phyloP scores from a whole-genome alignment of 2,797 vertebrate species.

The Acanthurus lineatus region DNA sequence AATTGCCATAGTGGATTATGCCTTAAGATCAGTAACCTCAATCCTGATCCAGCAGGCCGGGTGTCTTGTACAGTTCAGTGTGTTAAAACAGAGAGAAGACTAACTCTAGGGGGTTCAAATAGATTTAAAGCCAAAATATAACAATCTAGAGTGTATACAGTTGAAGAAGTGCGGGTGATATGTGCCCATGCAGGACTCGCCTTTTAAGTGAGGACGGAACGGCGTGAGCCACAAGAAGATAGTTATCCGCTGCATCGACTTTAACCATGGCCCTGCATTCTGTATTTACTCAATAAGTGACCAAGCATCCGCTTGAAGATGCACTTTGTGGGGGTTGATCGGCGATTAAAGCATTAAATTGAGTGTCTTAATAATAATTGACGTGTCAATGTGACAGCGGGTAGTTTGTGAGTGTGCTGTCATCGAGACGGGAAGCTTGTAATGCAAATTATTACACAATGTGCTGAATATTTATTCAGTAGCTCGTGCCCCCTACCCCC shows the following conservation, averaged over 20 bases:
- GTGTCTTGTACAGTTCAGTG: slow-evolving; percentile 65
- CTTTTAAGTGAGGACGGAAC: slow-evolving; percentile 29
- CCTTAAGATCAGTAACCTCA: slow-evolving; percentile 82
- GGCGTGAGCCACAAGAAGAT: slow-evolving; percentile 1
- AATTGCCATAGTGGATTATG: slow-evolving; percentile 88
- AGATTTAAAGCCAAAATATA: background rate
- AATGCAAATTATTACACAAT: slow-evolving; percentile 54
- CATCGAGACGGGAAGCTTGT: slow-evolving; percentile 8
- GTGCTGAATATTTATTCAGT: slow-evolving; percentile 47
- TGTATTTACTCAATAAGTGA: slow-evolving; percentile 11
- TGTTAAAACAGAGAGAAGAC: slow-evolving; percentile 45
- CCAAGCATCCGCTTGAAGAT: background rate
- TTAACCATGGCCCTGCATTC: slow-evolving; percentile 1
- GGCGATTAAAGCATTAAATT: background rate
- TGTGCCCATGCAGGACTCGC: slow-evolving; percentile 22
- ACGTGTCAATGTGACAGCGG: background rate
- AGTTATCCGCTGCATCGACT: slow-evolving; percentile 7
- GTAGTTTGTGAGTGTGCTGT: background rate
- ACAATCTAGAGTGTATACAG: slow-evolving; percentile 32
- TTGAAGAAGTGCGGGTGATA: slow-evolving; percentile 40
- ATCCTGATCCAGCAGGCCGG: slow-evolving; percentile 69
- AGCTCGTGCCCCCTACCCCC: slow-evolving; percentile 51
- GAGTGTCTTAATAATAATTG: background rate
- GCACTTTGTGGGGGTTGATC: background rate
- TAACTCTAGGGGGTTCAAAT: slow-evolving; percentile 18